Evolutionary conservation across 1,140 invertebrate species (phyloP).

Genomic region (Pachypeltis micranthus): DNA sequence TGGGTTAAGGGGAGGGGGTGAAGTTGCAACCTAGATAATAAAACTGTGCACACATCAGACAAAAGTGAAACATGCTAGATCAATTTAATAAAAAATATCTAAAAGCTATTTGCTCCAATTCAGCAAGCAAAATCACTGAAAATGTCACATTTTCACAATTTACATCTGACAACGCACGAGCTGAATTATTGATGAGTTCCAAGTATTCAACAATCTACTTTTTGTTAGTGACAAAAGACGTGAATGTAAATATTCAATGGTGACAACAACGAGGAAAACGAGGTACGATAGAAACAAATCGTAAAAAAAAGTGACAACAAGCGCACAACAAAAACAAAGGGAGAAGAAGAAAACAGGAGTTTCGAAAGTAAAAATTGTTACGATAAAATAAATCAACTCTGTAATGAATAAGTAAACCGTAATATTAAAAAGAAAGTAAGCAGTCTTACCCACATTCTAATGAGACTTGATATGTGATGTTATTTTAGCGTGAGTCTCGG

Average conservation of each 20-base stretch:
- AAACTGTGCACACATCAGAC: conserved; percentile 22
- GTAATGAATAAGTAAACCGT: too few species aligned
- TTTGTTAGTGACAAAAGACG: too few species aligned
- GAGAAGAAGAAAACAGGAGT: too few species aligned
- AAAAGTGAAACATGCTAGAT: conserved; percentile 19
- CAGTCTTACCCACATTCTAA: conserved; percentile 1
- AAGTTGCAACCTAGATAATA: conserved; percentile 15
- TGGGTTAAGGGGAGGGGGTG: conserved; percentile 23
- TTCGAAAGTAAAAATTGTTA: too few species aligned
- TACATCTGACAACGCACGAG: background rate
- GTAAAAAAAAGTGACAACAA: too few species aligned
- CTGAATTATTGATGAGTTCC: too few species aligned
- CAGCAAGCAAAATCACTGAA: conserved; percentile 10
- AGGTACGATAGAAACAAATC: too few species aligned
- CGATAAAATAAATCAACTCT: too few species aligned
- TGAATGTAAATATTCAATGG: too few species aligned
- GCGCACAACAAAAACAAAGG: too few species aligned
- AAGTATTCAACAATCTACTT: too few species aligned
- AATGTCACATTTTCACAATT: background rate
- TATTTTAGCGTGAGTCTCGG: background rate
- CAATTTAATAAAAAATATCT: conserved; percentile 10
- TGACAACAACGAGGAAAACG: too few species aligned
- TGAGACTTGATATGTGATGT: conserved; percentile 1
- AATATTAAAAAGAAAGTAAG: background rate
- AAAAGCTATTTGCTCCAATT: conserved; percentile 12